Base-by-base conservation (phyloP, 2,797 vertebrate species). In the Ctenopoma kingsleyae region DNA sequence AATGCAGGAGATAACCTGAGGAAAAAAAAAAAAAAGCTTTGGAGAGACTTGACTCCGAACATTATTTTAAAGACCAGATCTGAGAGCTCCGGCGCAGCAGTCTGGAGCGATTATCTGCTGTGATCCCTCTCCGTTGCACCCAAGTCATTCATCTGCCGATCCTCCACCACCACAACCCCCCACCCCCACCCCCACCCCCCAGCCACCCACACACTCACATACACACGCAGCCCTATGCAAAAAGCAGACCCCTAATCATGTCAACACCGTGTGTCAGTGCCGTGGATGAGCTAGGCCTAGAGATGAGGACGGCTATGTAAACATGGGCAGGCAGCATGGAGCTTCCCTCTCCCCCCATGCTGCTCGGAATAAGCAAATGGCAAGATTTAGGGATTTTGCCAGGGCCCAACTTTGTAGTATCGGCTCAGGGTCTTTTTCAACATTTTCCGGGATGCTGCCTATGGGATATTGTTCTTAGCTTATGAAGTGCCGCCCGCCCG, bases 1-100 rank as follows among this genome's bases (percentile, higher is more conserved):
- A 93, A 93, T 89, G 84, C 72, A 55, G 62, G 74, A 87, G 93
- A 93, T 94, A 94, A 94, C 93, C 92, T 92, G 88, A 23, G 22
- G 35, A 5, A 6, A 2, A 3, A n/a, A 38, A 30, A 32, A 59
- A 46, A 25, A 69, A 59, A 75, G 84, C 79, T 90, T 91, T 85
- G 83, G 89, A 92, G 91, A 87, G 85, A 90, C 91, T 93, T 90
- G 87, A 88, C 92, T 92, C 83, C 77, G 54, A 75, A 93, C 93
- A 92, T 93, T 94, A 95, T 94, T 94, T 93, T 93, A 93, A 93
- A 93, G 93, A 94, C 87, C 90, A 84, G 93, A 93, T 93, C 92
- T 89, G 83, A 92, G 92, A 82, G 85, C 82, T 84, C 67, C 60
- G 22, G 86, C 69, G 55, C 91, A 70, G 87, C 90, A 86, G 90